Base-by-base conservation (phyloP, 2,113 vertebrate species). In the Eulemur macaco region DNA sequence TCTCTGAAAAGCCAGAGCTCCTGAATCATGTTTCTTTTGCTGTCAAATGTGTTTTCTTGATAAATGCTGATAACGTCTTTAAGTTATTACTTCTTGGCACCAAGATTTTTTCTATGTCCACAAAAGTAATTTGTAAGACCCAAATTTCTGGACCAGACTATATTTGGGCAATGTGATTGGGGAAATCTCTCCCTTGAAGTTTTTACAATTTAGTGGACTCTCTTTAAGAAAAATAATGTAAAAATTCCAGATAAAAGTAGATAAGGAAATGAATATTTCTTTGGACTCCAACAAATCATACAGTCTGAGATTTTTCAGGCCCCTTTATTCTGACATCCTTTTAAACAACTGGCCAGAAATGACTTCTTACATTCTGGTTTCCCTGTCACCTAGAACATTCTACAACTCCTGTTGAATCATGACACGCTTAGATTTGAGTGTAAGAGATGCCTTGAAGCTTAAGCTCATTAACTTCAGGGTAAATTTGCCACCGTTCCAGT, bases 201-300 rank as follows among this genome's bases (percentile, higher is more conserved):
- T 63, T 87, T 37, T 39, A 45, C 3, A 69, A 39, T 66, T 78
- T 68, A 81, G 10, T 73, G 37, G 31, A 11, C 5, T 54, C 9
- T 64, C 9, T 87, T 29, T 76, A 89, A 81, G 45, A 52, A 77
- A 97, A 86, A 47, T 42, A 80, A 68, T 73, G 58, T 39, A 64
- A 52, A 95, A 95, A 69, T 74, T 94, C 45, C 54, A 83, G 39
- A 82, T 88, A 64, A 84, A 87, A 85, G 21, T 77, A 58, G 34
- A 4, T 74, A 95, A 78, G 37, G 54, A 58, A 84, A 74, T 56
- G 18, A 87, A 45, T 74, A n/a, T 66, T 58, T 91, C 42, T 86
- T 93, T 85, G 81, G 37, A 83, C 8, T 80, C 27, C 34, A 82
- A 66, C 56, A 83, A 60, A 89, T 52, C 11, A 45, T 52, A 58